Evolutionary conservation across 1,140 invertebrate species (phyloP).

Genomic region (Zophobas morio): DNA sequence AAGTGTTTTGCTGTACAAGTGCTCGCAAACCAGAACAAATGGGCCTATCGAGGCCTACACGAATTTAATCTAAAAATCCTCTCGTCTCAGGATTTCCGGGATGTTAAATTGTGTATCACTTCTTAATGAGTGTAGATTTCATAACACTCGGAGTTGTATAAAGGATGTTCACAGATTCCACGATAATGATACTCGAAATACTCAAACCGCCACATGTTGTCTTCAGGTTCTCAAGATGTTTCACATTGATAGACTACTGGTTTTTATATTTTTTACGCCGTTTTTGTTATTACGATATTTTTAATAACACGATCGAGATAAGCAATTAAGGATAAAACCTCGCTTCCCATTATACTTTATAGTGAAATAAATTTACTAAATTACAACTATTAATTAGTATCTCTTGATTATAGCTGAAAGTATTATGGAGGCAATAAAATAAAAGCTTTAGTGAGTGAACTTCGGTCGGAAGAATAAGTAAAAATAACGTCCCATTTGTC

Average conservation of each 20-base stretch:
- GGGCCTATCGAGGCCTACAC: no score
- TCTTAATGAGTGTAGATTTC: constrained; percentile 17
- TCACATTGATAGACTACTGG: constrained; percentile 31
- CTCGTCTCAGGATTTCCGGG: constrained; percentile 3
- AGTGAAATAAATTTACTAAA: constrained; percentile 10
- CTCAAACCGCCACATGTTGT: constrained; percentile 27
- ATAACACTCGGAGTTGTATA: constrained; percentile 1
- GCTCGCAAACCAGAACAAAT: no score
- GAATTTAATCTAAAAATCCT: no score
- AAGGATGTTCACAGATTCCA: constrained; percentile 18
- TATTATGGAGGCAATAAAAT: background rate
- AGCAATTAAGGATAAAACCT: constrained; percentile 16
- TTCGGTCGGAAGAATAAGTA: background rate
- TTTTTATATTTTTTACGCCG: constrained; percentile 20
- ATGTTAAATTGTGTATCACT: background rate
- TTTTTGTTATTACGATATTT: background rate
- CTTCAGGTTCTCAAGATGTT: constrained; percentile 37
- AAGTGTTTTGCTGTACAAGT: no score
- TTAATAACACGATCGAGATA: constrained; percentile 20
- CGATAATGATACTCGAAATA: constrained; percentile 19
- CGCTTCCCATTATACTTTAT: constrained; percentile 16
- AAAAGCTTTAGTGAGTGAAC: background rate
- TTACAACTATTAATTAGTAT: constrained; percentile 7
- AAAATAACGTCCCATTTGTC: background rate
- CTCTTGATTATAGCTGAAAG: constrained; percentile 11